A percentile compares a stretch with the other conserved stretches of the same genome.
Evolutionary conservation across 2,113 vertebrate species (phyloP).

Genomic region (Chloebia gouldiae): DNA sequence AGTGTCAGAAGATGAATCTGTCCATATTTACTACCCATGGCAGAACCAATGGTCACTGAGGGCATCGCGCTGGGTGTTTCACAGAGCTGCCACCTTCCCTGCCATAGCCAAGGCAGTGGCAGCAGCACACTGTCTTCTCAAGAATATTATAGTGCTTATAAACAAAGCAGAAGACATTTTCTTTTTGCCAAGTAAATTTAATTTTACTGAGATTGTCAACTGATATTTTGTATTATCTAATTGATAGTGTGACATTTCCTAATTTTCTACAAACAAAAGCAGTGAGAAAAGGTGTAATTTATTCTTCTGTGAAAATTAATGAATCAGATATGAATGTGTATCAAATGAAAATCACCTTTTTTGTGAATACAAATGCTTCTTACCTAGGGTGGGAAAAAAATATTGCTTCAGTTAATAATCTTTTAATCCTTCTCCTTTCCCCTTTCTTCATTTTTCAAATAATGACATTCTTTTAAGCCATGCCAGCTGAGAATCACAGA

Average conservation of each 20-base stretch:
- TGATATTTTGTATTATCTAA: background rate
- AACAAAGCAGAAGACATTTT: background rate
- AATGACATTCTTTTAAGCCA: background rate
- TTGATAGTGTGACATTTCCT: background rate
- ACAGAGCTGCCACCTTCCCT: background rate
- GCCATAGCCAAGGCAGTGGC: accelerated
- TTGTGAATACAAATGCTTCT: conserved; percentile 2
- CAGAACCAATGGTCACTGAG: background rate
- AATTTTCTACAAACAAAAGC: background rate
- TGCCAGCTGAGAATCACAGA: background rate
- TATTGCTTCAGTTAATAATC: background rate
- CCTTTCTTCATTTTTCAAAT: background rate
- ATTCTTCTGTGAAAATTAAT: background rate
- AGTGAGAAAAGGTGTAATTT: background rate
- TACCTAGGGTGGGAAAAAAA: background rate
- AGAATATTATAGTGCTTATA: background rate
- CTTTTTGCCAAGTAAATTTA: background rate
- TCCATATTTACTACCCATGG: background rate
- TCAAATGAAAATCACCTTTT: background rate
- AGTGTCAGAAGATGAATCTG: background rate
- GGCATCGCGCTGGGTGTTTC: background rate
- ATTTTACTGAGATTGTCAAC: background rate
- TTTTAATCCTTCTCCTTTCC: background rate
- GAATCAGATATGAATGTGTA: background rate
- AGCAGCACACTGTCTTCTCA: background rate